Conservation (phyloP, 2,888 invertebrate genomes). For the Aquatica leii region DNA sequence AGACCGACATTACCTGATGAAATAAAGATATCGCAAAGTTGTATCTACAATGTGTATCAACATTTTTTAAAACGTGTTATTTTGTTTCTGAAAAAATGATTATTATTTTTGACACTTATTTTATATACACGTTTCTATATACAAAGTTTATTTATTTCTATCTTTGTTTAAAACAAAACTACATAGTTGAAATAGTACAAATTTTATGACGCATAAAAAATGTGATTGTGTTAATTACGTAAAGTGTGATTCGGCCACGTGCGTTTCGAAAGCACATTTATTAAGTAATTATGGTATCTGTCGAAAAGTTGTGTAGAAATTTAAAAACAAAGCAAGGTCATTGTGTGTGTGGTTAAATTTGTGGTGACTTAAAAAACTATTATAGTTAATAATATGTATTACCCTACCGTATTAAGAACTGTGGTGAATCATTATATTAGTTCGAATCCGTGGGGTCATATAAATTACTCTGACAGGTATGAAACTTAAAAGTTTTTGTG, state of each 20-base stretch:
- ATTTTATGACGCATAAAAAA: too few species aligned
- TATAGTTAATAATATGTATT: conserved; percentile 11
- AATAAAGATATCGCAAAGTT: too few species aligned
- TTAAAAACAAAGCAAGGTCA: conserved; percentile 5
- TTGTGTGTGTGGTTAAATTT: conserved; percentile 11
- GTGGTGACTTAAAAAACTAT: conserved; percentile 13
- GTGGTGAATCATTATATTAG: conserved; percentile 8
- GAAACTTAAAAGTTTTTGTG: neutral
- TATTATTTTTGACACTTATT: too few species aligned
- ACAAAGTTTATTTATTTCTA: too few species aligned
- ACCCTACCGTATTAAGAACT: conserved; percentile 11
- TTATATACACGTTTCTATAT: too few species aligned
- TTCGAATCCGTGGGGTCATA: conserved; percentile 5
- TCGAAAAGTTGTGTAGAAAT: neutral
- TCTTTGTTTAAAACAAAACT: too few species aligned
- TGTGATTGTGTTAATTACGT: too few species aligned
- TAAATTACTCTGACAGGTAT: conserved; percentile 8
- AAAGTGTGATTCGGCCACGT: neutral
- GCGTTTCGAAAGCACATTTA: neutral
- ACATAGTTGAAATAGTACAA: too few species aligned
- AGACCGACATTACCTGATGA: too few species aligned
- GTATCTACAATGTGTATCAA: too few species aligned
- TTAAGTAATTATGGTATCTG: conserved; percentile 12
- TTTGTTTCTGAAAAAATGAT: too few species aligned
- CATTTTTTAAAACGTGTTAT: too few species aligned